These are phyloP conservation scores for Aleiodes alternator DNA, from an alignment of 2,888 invertebrate genomes.

Conservation along the genomic window DNA sequence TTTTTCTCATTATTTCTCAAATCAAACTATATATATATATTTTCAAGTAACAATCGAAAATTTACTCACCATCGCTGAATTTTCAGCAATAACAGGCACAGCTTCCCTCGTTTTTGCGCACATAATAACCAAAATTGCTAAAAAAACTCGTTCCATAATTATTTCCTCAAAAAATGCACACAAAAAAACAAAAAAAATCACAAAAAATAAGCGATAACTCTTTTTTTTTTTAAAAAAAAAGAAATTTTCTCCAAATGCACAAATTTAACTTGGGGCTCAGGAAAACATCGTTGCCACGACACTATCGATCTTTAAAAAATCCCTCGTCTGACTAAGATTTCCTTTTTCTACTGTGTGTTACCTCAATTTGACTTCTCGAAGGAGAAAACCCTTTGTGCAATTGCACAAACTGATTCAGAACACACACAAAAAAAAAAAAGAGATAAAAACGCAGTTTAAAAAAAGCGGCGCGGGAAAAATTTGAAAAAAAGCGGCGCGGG, in stretches of 20 bases:
- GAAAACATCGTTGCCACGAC: conserved; percentile 69
- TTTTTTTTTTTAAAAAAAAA: neutral
- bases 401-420: too few relatives aligned
- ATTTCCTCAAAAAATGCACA: neutral
- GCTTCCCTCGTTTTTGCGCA: conserved; percentile 6
- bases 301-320: conserved; percentile 64
- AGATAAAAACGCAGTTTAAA: too few relatives aligned
- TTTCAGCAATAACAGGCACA: neutral
- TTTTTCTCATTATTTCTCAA: too few relatives aligned
- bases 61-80: neutral
- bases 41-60: too few relatives aligned
- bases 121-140: neutral
- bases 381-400: too few relatives aligned
- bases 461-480: too few relatives aligned
- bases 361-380: neutral
- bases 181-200: neutral
- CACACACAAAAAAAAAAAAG: too few relatives aligned
- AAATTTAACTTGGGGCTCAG: conserved; percentile 52
- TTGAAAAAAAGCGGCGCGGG: too few relatives aligned
- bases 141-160: neutral
- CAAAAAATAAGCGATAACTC: neutral
- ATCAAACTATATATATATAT: too few relatives aligned
- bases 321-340: conserved; percentile 19
- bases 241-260: conserved; percentile 4
- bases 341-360: neutral